phyloP scores from a whole-genome alignment of 2,113 vertebrate genomes.

The Pseudonaja textilis region DNA sequence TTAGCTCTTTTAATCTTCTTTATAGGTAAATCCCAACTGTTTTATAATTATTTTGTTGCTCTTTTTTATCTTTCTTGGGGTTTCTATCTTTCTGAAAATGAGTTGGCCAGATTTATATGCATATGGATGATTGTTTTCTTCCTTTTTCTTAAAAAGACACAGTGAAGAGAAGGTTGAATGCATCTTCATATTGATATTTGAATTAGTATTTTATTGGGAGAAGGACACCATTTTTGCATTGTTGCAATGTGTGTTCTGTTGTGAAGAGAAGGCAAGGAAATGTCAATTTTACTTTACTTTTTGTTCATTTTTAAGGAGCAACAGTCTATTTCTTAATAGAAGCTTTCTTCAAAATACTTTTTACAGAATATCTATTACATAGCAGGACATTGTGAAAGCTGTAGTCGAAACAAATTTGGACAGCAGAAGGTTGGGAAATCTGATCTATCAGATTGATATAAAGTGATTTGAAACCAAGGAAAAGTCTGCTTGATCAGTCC shows the following conservation, averaged over 20 bases:
- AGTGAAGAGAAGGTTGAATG: constrained; percentile 4
- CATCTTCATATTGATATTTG: constrained; percentile 11
- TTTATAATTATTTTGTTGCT: constrained; percentile 62
- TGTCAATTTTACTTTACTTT: constrained; percentile 36
- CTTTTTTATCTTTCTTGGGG: constrained; percentile 38
- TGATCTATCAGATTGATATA: constrained; percentile 31
- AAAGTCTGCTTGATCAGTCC: neutral
- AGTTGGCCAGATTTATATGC: neutral
- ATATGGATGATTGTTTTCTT: constrained; percentile 1
- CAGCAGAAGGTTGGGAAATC: neutral
- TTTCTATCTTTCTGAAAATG: constrained; percentile 33
- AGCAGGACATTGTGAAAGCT: neutral
- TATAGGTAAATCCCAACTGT: constrained; percentile 51
- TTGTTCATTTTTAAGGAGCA: constrained; percentile 29
- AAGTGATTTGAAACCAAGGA: constrained; percentile 11
- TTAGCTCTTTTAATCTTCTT: constrained; percentile 64
- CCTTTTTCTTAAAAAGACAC: neutral
- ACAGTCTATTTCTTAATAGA: constrained; percentile 43
- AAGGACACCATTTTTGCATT: neutral
- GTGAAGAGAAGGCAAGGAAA: constrained; percentile 44
- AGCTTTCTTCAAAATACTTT: constrained; percentile 39
- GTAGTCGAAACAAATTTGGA: neutral
- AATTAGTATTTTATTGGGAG: neutral
- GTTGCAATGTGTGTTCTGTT: constrained; percentile 25
- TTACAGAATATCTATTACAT: neutral